Evolutionary conservation across 2,888 invertebrate species (phyloP).

Genomic region (Chalcosyrphus nemorum): DNA sequence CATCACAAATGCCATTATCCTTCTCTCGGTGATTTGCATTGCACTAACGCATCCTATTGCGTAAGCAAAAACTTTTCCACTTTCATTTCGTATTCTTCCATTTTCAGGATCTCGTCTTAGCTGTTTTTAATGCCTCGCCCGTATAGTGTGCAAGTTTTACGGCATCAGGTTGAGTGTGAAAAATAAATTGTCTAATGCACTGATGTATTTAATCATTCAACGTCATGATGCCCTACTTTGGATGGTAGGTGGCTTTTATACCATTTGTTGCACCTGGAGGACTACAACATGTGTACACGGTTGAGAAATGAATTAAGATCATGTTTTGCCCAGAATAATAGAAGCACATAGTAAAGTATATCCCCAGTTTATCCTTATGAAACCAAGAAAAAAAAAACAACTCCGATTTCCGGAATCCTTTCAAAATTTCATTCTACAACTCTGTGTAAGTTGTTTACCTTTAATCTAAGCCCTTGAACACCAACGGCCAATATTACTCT

Average conservation of each 20-base stretch:
- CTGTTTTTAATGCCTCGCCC: conserved; percentile 21
- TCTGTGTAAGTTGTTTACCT: neutral
- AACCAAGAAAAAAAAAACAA: no score
- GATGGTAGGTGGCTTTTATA: neutral
- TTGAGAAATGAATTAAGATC: conserved; percentile 38
- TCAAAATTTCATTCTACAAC: neutral
- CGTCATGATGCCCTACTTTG: conserved; percentile 14
- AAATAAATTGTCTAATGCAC: conserved; percentile 54
- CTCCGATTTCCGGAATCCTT: no score
- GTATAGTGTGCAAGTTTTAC: conserved; percentile 22
- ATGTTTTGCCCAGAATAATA: neutral
- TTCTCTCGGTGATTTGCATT: conserved; percentile 32
- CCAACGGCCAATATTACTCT: neutral
- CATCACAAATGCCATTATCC: conserved; percentile 34
- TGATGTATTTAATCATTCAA: conserved; percentile 55
- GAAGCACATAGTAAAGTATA: conserved; percentile 25
- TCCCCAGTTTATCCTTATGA: neutral
- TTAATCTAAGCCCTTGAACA: neutral
- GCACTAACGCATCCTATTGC: conserved; percentile 12
- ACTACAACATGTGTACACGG: neutral
- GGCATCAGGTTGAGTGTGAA: conserved; percentile 32
- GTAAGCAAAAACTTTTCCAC: neutral
- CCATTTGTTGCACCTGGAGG: conserved; percentile 32
- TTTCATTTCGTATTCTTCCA: neutral
- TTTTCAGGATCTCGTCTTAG: conserved; percentile 4